Percentiles rank a stretch among this genome's conserved stretches.
phyloP scores from a whole-genome alignment of 1,140 invertebrate genomes.

The Aricia agestis region DNA sequence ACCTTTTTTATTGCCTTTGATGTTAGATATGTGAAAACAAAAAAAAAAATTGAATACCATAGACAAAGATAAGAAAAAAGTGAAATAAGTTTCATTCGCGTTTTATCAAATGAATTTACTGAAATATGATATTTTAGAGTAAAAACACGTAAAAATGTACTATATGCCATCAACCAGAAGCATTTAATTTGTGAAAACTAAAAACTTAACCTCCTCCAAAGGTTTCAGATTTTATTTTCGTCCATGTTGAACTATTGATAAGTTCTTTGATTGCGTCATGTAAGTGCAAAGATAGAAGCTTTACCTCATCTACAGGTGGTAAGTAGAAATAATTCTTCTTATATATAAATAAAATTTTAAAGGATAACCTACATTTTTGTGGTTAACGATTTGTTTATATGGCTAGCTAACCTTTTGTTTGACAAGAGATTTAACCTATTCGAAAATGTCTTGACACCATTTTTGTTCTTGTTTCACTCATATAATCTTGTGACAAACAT shows the following conservation, averaged over 20 bases:
- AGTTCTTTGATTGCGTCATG: conserved; percentile 72
- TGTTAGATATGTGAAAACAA: not conserved
- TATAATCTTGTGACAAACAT: conserved; percentile 24
- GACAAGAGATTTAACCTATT: conserved; percentile 64
- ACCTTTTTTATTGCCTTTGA: too few relatives aligned
- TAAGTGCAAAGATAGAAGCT: conserved; percentile 56
- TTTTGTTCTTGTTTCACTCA: conserved; percentile 55
- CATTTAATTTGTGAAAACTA: conserved; percentile 23
- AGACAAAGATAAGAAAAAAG: conserved; percentile 23
- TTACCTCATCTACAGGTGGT: conserved; percentile 27
- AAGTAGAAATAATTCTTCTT: not conserved
- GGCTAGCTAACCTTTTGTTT: conserved; percentile 58
- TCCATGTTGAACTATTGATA: conserved; percentile 60
- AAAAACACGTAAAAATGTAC: conserved; percentile 21
- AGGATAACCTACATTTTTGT: conserved; percentile 1
- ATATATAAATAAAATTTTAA: not conserved
- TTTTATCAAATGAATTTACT: conserved; percentile 45
- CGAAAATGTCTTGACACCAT: conserved; percentile 61
- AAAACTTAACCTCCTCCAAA: conserved; percentile 30
- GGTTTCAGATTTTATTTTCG: conserved; percentile 63
- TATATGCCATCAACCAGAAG: not conserved
- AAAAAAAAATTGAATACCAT: not conserved
- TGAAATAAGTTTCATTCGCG: conserved; percentile 54
- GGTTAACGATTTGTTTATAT: conserved; percentile 28
- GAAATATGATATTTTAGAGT: conserved; percentile 24